phyloP scores from a whole-genome alignment of 2,888 invertebrate species.

The Silvanus unidentatus region DNA sequence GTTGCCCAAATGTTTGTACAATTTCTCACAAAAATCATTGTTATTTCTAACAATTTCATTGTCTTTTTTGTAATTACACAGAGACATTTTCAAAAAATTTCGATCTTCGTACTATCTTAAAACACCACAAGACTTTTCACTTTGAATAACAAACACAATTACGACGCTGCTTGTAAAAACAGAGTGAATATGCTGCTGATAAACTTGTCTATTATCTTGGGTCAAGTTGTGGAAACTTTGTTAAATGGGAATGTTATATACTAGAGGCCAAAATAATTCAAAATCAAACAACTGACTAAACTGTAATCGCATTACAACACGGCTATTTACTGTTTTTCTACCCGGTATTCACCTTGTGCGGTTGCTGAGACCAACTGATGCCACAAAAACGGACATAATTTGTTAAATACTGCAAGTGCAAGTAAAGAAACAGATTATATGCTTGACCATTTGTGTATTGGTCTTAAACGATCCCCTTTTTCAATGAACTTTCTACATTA shows the following conservation, averaged over 20 bases:
- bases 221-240: slow-evolving; percentile 10
- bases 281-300: no score
- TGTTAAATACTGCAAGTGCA: slow-evolving; percentile 4
- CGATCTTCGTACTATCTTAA: background rate
- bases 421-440: background rate
- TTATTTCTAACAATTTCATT: slow-evolving; percentile 9
- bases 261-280: no score
- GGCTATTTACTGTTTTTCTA: slow-evolving; percentile 1
- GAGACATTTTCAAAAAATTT: slow-evolving; percentile 14
- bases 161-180: no score
- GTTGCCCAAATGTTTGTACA: slow-evolving; percentile 31
- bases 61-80: slow-evolving; percentile 12
- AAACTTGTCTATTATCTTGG: slow-evolving; percentile 8
- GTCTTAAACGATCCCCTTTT: background rate
- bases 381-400: background rate
- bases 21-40: slow-evolving; percentile 25
- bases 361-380: slow-evolving; percentile 3
- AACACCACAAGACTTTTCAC: background rate
- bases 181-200: no score
- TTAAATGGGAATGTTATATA: background rate
- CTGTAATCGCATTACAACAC: no score
- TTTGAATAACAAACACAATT: no score
- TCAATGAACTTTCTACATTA: slow-evolving; percentile 9
- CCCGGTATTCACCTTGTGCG: no score
- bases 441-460: slow-evolving; percentile 6